These are phyloP conservation scores for Pantherophis guttatus DNA, from an alignment of 2,113 vertebrate species.

Conservation along the genomic window DNA sequence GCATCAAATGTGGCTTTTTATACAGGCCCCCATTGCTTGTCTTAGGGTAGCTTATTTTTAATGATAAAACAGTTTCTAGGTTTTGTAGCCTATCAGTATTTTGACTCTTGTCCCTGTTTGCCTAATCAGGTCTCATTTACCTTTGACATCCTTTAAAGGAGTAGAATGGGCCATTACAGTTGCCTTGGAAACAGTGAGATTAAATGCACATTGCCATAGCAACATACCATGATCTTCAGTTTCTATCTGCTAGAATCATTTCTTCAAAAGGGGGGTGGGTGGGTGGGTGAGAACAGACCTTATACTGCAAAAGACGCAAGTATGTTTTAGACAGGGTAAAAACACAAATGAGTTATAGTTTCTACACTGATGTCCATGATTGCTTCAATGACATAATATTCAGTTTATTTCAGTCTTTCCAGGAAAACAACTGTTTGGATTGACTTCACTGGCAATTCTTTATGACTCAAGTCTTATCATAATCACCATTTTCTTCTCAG, in stretches of 20 bases:
- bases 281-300: conserved; percentile 54
- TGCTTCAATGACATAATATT: conserved; percentile 5
- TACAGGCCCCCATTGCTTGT: neutral
- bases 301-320: conserved; percentile 8
- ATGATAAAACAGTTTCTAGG: conserved; percentile 55
- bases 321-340: neutral
- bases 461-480: neutral
- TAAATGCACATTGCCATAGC: conserved; percentile 77
- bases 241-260: conserved; percentile 70
- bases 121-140: conserved; percentile 73
- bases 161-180: conserved; percentile 76
- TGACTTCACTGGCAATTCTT: neutral
- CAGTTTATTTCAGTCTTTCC: conserved; percentile 18
- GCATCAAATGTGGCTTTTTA: neutral
- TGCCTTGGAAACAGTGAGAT: conserved; percentile 73
- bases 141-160: conserved; percentile 77
- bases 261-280: conserved; percentile 61
- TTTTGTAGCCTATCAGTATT: conserved; percentile 63
- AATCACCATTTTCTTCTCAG: neutral
- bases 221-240: conserved; percentile 75
- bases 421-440: neutral
- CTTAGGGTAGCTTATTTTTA: conserved; percentile 47
- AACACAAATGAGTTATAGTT: neutral
- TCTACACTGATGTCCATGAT: neutral
- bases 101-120: conserved; percentile 65